These are phyloP conservation scores for Drosophila acutilabella DNA, from an alignment of 2,888 invertebrate genomes.

Conservation along the genomic window DNA sequence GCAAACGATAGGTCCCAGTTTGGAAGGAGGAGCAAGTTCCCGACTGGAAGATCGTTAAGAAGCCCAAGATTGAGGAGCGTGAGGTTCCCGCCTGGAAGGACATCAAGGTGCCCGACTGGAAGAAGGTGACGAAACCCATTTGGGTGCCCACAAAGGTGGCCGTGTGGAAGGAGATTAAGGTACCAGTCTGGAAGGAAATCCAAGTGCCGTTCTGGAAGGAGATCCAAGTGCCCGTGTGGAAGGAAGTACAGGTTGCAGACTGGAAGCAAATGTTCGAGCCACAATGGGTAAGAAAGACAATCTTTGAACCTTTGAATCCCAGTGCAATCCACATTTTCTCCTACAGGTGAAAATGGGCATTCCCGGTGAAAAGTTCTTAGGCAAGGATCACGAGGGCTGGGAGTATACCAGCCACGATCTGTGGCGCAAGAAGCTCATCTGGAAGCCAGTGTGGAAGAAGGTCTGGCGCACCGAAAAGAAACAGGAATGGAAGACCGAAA, in stretches of 20 bases:
- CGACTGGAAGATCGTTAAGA: conserved; percentile 89
- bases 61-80: conserved; percentile 88
- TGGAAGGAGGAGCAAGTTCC: conserved; percentile 91
- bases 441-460: conserved; percentile 90
- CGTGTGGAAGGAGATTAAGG: conserved; percentile 89
- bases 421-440: conserved; percentile 92
- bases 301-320: neutral
- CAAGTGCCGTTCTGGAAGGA: conserved; percentile 87
- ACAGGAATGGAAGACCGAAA: conserved; percentile 90
- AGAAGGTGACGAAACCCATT: conserved; percentile 85
- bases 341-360: conserved; percentile 87
- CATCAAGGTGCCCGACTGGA: conserved; percentile 89
- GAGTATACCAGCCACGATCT: conserved; percentile 94
- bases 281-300: conserved; percentile 83
- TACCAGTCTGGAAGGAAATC: conserved; percentile 85
- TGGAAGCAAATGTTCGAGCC: conserved; percentile 88
- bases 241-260: conserved; percentile 85
- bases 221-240: conserved; percentile 90
- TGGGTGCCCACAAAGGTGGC: conserved; percentile 88
- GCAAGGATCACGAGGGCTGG: conserved; percentile 93
- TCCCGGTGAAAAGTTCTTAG: conserved; percentile 92
- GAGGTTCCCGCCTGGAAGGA: conserved; percentile 92
- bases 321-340: neutral
- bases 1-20: conserved; percentile 86
- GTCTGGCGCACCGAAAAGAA: conserved; percentile 93